Base-by-base conservation (phyloP, 2,888 invertebrate species). In the Callimorpha dominula region DNA sequence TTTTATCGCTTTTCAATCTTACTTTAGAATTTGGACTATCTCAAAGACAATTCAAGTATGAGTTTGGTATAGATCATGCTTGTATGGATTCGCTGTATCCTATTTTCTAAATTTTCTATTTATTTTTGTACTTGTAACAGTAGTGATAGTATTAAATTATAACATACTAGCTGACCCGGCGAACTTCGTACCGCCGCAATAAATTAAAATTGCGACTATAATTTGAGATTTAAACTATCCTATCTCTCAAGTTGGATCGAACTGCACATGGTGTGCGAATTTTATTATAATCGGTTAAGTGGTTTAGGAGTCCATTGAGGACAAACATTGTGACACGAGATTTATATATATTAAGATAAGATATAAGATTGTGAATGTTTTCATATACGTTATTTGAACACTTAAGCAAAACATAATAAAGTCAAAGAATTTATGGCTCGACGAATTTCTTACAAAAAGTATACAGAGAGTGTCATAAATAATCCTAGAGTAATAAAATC, bases 401-500 rank as follows among this genome's bases (percentile, higher is more conserved):
- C 57, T 76, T 78, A 72, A 75, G 67, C 65, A 76, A 76, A 78
- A 79, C 75, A 79, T 83, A 82, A 86, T 82, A 84, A 86, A 86
- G 80, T 79, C 75, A 80, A 83, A 79, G 81, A 80, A 87, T 89
- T 90, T 87, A 88, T 79, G 75, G 75, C 72, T 69, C 75, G 66
- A 79, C 76, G 76, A 83, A 83, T 82, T 77, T 84, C 87, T 66
- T 85, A 80, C 84, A 81, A 85, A 60, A 84, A 78, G 75, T 85
- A 86, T 84, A 86, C 81, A 88, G 87, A 85, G 85, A 84, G 83
- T 81, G 86, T 90, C 77, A 92, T 94, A 93, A 94, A 94, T 94
- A 92, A 92, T 93, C 86, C 87, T 84, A 83, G 85, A 82, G 92
- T 90, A 94, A 94, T 94, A 95, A 94, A 94, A 92, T 89, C 92